Base-by-base conservation (phyloP, 2,113 vertebrate species). In the Centropristis striata region DNA sequence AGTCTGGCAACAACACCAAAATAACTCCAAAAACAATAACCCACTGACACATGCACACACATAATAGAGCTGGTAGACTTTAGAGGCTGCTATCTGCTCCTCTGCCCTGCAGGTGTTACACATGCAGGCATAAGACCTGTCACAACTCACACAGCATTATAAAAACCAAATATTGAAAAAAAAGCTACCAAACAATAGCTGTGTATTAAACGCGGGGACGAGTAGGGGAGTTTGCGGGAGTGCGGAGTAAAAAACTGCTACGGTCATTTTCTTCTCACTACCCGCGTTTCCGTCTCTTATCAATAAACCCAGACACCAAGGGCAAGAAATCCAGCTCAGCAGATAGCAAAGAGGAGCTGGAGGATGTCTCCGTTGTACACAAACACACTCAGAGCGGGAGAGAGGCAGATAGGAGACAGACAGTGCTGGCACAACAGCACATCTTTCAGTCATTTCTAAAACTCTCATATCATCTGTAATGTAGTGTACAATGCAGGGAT, bases 311-410 rank as follows among this genome's bases (percentile, higher is more conserved):
- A 86, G 81, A 86, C 75, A 74, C 63, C 18, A 66, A 68, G 58
- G 20, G 71, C 67, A 74, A 88, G 84, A 80, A 85, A 86, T 75
- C 89, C 68, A 86, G 77, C 83, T 75, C 84, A 81, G 88, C 84
- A 75, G 76, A 88, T 81, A 83, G 83, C 44, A 15, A 16, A 23
- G 59, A 81, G 60, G 59, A 80, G 80, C 74, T 50, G 68, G 61
- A 79, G 74, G 83, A 83, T 44, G 81, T 55, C 68, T 78, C 71
- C 54, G 53, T 57, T 58, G 44, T 53, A 75, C 64, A 87, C 65
- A 77, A 77, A 60, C 8, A 37, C 51, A 60, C 36, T 49, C 9
- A 7, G 4, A 57, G 32, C 7, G 9, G 67, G 23, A 69, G 54
- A 32, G 32, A 32, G 28, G 55, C 51, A 36, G 73, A 71, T 53